Conservation (phyloP, 1,140 invertebrate genomes). For the Homarus americanus region DNA sequence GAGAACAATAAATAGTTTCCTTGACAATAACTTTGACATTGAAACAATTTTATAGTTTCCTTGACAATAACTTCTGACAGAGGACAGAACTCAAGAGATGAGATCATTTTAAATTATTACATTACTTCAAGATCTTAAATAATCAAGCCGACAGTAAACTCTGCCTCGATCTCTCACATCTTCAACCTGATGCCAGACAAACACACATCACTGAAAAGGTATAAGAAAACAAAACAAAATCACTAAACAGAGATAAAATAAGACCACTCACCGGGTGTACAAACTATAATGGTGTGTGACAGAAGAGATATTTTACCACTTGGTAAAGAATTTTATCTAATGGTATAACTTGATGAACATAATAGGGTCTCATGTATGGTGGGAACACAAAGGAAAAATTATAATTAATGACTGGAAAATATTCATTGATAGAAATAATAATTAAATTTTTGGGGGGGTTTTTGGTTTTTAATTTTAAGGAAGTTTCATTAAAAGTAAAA, state of each 20-base stretch:
- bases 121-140: neutral
- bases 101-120: neutral
- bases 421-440: too few species aligned
- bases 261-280: neutral
- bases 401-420: neutral
- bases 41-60: too few species aligned
- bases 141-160: neutral
- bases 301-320: neutral
- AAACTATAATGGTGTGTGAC: neutral
- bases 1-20: too few species aligned
- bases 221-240: constrained; percentile 2
- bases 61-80: neutral
- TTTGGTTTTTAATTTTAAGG: too few species aligned
- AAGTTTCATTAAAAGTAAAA: too few species aligned
- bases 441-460: too few species aligned
- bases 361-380: neutral
- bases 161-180: neutral
- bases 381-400: neutral
- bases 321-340: neutral
- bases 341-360: neutral
- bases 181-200: constrained; percentile 5
- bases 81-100: too few species aligned
- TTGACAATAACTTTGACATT: too few species aligned
- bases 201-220: constrained; percentile 16
- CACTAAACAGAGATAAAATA: neutral